These are phyloP conservation scores for Okamejei kenojei DNA, from an alignment of 2,797 vertebrate genomes.

Conservation along the genomic window DNA sequence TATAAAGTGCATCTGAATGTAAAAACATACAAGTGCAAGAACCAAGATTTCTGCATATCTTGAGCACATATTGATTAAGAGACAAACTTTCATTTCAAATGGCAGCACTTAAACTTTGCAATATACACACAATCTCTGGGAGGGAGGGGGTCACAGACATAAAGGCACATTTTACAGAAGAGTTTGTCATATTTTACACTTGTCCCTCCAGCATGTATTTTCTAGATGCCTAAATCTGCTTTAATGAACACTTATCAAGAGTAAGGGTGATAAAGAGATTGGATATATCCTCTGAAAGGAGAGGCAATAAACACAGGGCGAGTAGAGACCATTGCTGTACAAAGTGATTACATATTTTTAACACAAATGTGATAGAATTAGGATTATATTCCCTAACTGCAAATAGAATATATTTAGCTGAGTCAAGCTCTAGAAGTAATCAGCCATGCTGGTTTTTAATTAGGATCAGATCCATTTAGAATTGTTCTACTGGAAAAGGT, in stretches of 20 bases:
- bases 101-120: background rate
- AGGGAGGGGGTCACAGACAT: background rate
- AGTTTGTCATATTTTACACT: background rate
- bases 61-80: background rate
- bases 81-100: background rate
- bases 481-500: background rate
- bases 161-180: background rate
- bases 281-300: background rate
- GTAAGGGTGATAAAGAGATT: background rate
- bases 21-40: background rate
- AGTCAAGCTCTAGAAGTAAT: background rate
- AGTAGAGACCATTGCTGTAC: background rate
- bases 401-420: background rate
- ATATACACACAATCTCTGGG: background rate
- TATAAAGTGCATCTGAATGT: background rate
- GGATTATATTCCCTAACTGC: background rate
- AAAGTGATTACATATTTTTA: background rate
- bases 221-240: background rate
- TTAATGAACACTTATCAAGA: background rate
- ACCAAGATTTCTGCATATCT: background rate
- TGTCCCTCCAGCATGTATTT: background rate
- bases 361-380: background rate
- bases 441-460: background rate
- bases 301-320: background rate
- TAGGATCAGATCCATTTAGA: background rate